Evolutionary conservation across 1,140 invertebrate species (phyloP).

Genomic region (Zaprionus nigranus): DNA sequence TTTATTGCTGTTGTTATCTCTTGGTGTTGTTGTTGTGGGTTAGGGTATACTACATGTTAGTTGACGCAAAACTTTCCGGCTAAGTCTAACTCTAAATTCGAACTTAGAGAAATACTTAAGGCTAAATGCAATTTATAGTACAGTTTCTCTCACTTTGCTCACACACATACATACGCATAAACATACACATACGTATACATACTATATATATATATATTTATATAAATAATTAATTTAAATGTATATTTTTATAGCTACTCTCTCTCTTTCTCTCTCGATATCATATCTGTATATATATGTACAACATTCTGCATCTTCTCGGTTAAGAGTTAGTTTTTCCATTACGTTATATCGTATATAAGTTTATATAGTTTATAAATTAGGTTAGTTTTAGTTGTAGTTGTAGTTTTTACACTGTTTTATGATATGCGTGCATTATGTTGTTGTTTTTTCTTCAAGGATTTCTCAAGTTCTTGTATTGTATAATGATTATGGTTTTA

Average conservation of each 20-base stretch:
- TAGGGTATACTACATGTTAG: slow-evolving; percentile 19
- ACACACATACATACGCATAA: slow-evolving; percentile 38
- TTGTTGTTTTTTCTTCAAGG: slow-evolving; percentile 47
- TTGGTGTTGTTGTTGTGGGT: slow-evolving; percentile 42
- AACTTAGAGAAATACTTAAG: slow-evolving; percentile 65
- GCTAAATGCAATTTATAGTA: slow-evolving; percentile 79
- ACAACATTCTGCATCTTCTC: slow-evolving; percentile 26
- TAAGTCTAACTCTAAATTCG: slow-evolving; percentile 73
- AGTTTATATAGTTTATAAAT: slow-evolving; percentile 22
- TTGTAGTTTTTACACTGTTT: slow-evolving; percentile 41
- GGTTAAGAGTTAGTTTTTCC: slow-evolving; percentile 2
- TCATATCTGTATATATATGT: slow-evolving; percentile 48
- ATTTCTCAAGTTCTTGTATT: slow-evolving; percentile 67
- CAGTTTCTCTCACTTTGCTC: slow-evolving; percentile 58
- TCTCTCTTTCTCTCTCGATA: slow-evolving; percentile 18
- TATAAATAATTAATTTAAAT: slow-evolving; percentile 76
- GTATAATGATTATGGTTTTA: slow-evolving; percentile 69
- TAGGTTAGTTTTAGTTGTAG: slow-evolving; percentile 12
- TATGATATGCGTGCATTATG: slow-evolving; percentile 39
- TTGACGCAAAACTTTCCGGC: slow-evolving; percentile 51
- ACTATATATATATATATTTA: slow-evolving; percentile 12
- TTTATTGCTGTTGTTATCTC: slow-evolving; percentile 45
- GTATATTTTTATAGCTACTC: slow-evolving; percentile 78
- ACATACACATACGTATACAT: slow-evolving; percentile 22
- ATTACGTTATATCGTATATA: slow-evolving; percentile 28